Evolutionary conservation across 2,888 invertebrate genomes (phyloP), one percentile per base, ranked within the genome.

Genomic region (Buathra laborator): DNA sequence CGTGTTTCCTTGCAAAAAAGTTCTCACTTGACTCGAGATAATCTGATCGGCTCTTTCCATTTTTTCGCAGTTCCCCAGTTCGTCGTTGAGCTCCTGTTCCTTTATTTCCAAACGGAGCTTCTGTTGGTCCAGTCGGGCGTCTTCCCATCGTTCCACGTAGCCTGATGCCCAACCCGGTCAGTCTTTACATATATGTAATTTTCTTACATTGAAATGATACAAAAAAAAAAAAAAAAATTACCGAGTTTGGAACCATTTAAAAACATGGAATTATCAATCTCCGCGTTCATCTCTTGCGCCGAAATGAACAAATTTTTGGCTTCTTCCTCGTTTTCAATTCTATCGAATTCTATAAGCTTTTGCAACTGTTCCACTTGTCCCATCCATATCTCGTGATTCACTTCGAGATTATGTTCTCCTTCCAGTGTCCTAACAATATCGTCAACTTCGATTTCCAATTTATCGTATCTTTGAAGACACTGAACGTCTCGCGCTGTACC

Each of bases 141-240:
- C 82, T 84, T 92, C 93, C 90, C 90, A 91, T 67, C 77, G 87
- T 44, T 88, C 86, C 3, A 89, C 82, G 59, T 90, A 92, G 75
- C 89, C 92, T 92, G n/a, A 43, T 14, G 9, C 7, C 3, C 19
- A 16, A 53, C 9, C 19, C 37, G 6, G 19, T 53, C 7, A 53
- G 19, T 53, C 2, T 19, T 53, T 19, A 7, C 9, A 53, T 19
- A 1, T 0, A 53, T 7, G 37, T 7, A 37, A 9, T 37, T 37
- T 37, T 37, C 9, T 37, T 37, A 37, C 37, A 37, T 37, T 37
- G 1, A 37, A 37, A 37, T 37, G 5, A 9, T 37, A 37, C 1
- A 7, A 9, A 4, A 6, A 37, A 6, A 37, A 4, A 62, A 77
- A 43, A 68, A 62, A 24, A 56, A 48, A 44, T 14, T 86, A 91